phyloP scores from a whole-genome alignment of 2,797 vertebrate species.

The Spinus pinus region DNA sequence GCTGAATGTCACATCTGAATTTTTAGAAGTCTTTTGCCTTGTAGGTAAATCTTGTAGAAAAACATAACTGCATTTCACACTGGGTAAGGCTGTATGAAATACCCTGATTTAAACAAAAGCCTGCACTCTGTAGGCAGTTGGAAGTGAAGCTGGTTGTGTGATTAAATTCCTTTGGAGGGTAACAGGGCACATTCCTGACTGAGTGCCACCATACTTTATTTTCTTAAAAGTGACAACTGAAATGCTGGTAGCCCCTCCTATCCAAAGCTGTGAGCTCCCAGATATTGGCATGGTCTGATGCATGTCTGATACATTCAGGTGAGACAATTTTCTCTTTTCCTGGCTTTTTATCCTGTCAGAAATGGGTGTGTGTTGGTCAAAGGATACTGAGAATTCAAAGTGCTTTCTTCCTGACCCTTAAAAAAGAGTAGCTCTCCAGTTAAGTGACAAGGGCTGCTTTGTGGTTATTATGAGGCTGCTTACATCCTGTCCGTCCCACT shows the following conservation, averaged over 20 bases:
- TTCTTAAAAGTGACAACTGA: background rate
- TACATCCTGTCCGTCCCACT: background rate
- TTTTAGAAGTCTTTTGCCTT: constrained; percentile 63
- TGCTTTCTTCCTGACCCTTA: background rate
- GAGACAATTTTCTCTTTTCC: background rate
- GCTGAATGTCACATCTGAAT: constrained; percentile 32
- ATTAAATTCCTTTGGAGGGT: constrained; percentile 21
- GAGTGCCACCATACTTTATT: background rate
- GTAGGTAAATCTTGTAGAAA: constrained; percentile 51
- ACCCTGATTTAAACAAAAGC: constrained; percentile 51
- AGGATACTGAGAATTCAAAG: background rate
- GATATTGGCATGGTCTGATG: background rate
- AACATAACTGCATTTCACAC: constrained; percentile 52
- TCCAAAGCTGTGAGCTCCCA: background rate
- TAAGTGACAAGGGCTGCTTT: background rate
- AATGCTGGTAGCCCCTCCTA: background rate
- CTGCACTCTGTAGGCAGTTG: background rate
- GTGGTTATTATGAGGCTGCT: background rate
- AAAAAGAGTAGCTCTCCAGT: background rate
- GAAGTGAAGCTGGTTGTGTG: background rate
- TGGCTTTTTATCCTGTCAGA: background rate
- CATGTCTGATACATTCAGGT: background rate
- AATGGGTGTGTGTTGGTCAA: background rate
- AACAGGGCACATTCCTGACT: constrained; percentile 3
- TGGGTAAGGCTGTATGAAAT: constrained; percentile 38